These are phyloP conservation scores for Calameuta idolon DNA, from an alignment of 2,888 invertebrate species.

Conservation along the genomic window DNA sequence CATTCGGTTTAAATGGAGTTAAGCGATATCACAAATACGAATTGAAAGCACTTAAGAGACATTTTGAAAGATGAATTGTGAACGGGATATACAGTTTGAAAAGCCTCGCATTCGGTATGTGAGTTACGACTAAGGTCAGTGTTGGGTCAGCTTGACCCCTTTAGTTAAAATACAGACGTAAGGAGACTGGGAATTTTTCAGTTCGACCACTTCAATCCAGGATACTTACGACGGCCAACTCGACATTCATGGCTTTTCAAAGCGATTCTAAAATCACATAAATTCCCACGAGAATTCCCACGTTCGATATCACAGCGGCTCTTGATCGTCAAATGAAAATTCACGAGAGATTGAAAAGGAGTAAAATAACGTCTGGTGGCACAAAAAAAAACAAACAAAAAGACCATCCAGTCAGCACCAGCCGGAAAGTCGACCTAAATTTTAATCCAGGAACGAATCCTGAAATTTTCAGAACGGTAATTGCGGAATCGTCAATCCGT, in stretches of 20 bases:
- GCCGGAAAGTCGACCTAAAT: not conserved
- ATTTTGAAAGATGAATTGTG: slow-evolving; percentile 41
- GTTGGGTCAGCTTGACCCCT: not conserved
- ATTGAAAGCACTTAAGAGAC: slow-evolving; percentile 40
- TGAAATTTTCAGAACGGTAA: not conserved
- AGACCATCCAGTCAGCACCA: not conserved
- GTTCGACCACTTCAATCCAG: not conserved
- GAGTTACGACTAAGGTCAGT: slow-evolving; percentile 12
- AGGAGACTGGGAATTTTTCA: not conserved
- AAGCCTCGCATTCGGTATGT: slow-evolving; percentile 14
- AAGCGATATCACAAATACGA: slow-evolving; percentile 26
- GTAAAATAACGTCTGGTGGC: not conserved
- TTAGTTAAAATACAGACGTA: not conserved
- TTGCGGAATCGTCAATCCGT: not conserved
- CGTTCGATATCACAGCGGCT: not conserved
- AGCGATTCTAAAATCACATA: not conserved
- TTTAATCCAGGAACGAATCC: not conserved
- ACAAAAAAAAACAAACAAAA: too few relatives aligned
- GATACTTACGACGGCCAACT: not conserved
- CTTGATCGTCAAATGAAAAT: not conserved
- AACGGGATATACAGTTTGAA: slow-evolving; percentile 20
- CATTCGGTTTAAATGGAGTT: slow-evolving; percentile 8
- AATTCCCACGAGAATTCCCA: not conserved
- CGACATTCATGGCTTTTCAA: not conserved
- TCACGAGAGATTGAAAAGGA: not conserved